These are phyloP conservation scores for Aphelinus atriplicis DNA, from an alignment of 1,140 invertebrate species.

Conservation along the genomic window DNA sequence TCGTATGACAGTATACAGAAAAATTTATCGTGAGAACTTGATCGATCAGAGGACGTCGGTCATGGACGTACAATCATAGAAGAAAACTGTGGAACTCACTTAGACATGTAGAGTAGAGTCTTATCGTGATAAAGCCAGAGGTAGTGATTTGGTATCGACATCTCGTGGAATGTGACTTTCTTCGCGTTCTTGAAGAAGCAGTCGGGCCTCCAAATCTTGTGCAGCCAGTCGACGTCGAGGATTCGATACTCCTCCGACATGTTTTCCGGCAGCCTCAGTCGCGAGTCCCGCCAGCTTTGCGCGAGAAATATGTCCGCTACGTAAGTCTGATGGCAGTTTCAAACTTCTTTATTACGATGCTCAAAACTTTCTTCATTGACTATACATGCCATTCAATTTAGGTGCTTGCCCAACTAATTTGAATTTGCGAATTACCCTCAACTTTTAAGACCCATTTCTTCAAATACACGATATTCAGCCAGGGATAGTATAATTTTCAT, in stretches of 20 bases:
- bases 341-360: no score
- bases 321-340: conserved; percentile 75
- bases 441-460: no score
- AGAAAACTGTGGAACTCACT: conserved; percentile 68
- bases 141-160: conserved; percentile 95
- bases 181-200: conserved; percentile 95
- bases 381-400: no score
- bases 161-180: conserved; percentile 92
- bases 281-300: conserved; percentile 90
- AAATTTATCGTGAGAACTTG: conserved; percentile 3
- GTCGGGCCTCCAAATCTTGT: conserved; percentile 91
- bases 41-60: neutral
- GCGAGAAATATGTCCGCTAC: conserved; percentile 92
- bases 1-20: neutral
- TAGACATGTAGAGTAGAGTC: conserved; percentile 90
- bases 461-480: no score
- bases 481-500: no score
- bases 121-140: conserved; percentile 91
- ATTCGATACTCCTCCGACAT: conserved; percentile 93
- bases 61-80: neutral
- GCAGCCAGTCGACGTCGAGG: conserved; percentile 88
- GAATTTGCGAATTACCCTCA: no score
- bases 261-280: conserved; percentile 85
- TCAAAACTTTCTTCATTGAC: no score
- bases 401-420: no score